These are phyloP conservation scores for Proales similis DNA, from an alignment of 1,140 invertebrate species.

Conservation along the genomic window DNA sequence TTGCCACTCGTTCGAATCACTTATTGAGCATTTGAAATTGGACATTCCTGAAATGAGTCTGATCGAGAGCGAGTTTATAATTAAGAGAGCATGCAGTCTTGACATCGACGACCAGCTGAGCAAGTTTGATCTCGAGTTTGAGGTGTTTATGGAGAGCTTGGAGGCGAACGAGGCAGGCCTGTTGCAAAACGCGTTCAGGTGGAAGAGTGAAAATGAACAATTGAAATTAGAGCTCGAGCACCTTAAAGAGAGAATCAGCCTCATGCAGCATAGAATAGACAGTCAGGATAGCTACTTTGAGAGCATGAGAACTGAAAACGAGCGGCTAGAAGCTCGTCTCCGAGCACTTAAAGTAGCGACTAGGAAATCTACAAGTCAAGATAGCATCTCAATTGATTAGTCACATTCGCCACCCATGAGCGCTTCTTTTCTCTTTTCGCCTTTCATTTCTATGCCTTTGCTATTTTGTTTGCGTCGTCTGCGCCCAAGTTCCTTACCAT, in stretches of 20 bases:
- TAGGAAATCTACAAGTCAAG: too few species aligned
- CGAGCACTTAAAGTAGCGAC: too few species aligned
- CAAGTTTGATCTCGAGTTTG: slow-evolving; percentile 26
- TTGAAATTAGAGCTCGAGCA: slow-evolving; percentile 23
- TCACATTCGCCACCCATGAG: too few species aligned
- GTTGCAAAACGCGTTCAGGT: too few species aligned
- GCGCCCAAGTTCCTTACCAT: too few species aligned
- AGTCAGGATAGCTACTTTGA: slow-evolving; percentile 24
- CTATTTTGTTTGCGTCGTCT: too few species aligned
- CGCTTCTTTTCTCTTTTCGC: too few species aligned
- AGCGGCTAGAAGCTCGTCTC: slow-evolving; percentile 4
- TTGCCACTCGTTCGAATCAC: slow-evolving; percentile 27
- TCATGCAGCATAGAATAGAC: slow-evolving; percentile 1
- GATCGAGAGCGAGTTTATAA: slow-evolving; percentile 30
- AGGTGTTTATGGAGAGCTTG: slow-evolving; percentile 24
- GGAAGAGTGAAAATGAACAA: neutral
- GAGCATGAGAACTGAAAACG: neutral
- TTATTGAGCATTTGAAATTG: slow-evolving; percentile 19
- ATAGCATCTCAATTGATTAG: too few species aligned
- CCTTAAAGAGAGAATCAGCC: slow-evolving; percentile 7
- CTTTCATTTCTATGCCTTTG: too few species aligned
- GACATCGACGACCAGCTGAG: neutral
- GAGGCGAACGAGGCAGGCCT: slow-evolving; percentile 1
- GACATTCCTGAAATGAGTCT: slow-evolving; percentile 36
- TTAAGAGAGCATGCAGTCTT: slow-evolving; percentile 16